Conservation (phyloP, 2,113 vertebrate species). For the Miniopterus natalensis region DNA sequence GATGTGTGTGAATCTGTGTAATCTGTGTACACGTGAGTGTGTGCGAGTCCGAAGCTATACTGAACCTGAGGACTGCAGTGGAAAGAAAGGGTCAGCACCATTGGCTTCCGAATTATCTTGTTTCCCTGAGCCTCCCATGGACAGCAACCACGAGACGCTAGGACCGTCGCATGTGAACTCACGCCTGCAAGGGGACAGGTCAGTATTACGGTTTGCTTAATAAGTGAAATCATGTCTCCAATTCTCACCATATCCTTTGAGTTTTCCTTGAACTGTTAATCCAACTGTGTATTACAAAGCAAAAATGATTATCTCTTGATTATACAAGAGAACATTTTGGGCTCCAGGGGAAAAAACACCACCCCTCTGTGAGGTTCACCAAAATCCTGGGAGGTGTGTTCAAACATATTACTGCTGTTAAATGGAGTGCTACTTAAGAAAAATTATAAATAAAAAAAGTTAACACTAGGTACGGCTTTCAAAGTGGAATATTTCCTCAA, state of each 20-base stretch:
- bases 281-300: slow-evolving; percentile 34
- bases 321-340: slow-evolving; percentile 28
- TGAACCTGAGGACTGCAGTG: not conserved
- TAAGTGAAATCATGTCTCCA: slow-evolving; percentile 9
- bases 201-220: not conserved
- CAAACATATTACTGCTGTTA: not conserved
- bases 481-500: slow-evolving; percentile 33
- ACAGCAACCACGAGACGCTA: not conserved
- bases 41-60: not conserved
- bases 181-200: not conserved
- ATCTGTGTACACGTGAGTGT: not conserved
- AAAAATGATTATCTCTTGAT: slow-evolving; percentile 39
- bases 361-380: not conserved
- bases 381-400: not conserved
- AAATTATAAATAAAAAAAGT: not conserved
- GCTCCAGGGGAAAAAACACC: not conserved
- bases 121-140: not conserved
- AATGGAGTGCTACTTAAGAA: not conserved
- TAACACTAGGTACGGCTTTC: not conserved
- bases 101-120: slow-evolving; percentile 14
- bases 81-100: not conserved
- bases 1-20: not conserved
- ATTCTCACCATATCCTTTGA: not conserved
- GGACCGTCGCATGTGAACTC: not conserved
- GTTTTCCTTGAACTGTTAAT: slow-evolving; percentile 40